Percentiles rank a stretch among this genome's conserved stretches.
phyloP scores from a whole-genome alignment of 1,140 invertebrate species.

The Lasioglossum baleicum region DNA sequence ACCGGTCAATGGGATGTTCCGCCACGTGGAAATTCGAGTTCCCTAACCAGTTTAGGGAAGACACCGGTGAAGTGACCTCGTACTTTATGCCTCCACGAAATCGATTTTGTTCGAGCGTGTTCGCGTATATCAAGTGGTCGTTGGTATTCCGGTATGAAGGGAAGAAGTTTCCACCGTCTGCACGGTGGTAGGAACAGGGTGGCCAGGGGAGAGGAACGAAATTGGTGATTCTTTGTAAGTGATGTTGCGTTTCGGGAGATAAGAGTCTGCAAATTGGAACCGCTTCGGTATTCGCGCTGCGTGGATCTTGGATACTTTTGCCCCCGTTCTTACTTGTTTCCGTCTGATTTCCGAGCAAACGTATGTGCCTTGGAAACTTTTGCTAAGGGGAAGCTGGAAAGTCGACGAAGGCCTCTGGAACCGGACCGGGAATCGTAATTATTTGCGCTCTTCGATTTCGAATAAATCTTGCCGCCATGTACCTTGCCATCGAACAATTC shows the following conservation, averaged over 20 bases:
- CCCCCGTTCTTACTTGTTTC: constrained; percentile 38
- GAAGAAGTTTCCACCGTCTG: constrained; percentile 28
- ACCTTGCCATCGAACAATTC: no score
- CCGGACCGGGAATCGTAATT: background rate
- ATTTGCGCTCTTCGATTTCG: background rate
- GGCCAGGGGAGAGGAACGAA: constrained; percentile 13
- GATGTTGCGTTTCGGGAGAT: constrained; percentile 39
- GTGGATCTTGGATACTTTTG: constrained; percentile 33
- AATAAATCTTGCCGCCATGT: no score
- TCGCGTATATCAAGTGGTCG: constrained; percentile 41
- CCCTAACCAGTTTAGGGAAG: background rate
- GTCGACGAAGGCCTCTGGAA: background rate
- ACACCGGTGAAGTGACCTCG: constrained; percentile 1
- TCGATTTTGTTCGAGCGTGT: constrained; percentile 47
- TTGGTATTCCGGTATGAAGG: constrained; percentile 53
- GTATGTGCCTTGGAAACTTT: constrained; percentile 11
- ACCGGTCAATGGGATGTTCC: constrained; percentile 35
- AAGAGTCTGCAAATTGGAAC: constrained; percentile 44
- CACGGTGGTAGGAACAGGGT: background rate
- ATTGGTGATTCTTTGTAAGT: constrained; percentile 51
- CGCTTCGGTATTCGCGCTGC: constrained; percentile 34
- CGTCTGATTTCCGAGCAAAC: constrained; percentile 41
- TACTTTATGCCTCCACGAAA: constrained; percentile 48
- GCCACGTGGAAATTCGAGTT: constrained; percentile 29
- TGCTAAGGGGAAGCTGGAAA: background rate